Base-by-base conservation (phyloP, 2,888 invertebrate species). In the Mesorhabditis belari region DNA sequence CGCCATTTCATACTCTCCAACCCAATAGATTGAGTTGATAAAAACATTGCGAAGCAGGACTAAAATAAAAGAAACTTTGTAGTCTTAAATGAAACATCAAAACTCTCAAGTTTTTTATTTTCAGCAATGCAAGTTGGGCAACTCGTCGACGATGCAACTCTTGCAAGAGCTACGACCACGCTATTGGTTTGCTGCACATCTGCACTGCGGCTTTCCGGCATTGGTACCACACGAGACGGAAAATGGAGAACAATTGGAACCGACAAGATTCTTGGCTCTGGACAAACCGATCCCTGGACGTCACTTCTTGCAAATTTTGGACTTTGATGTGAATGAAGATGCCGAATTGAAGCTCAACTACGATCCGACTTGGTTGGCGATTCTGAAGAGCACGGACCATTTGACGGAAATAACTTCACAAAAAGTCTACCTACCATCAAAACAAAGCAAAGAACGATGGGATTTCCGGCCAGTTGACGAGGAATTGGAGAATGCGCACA, bases 161-260 rank as follows among this genome's bases (percentile, higher is more conserved):
- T 83, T 98, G 19, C 84, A 87, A 60, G 82, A 85, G 44, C 81
- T 96, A 58, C 87, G 90, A 81, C 98, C 98, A 6, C 84, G 85
- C 0, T 91, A 90, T 83, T 98, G 96, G 95, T 98, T 98, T 84
- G 85, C 94, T 6, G 98, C 94, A 28, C 98, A 99, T 85, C 85
- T 99, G 69, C 98, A 99, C 83, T 91, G 91, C 74, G 91, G 92
- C 83, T 98, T 94, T 85, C 88, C 90, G 12, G 96, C 95, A 0
- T 73, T 91, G 3, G 87, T 96, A 4, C 86, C 87, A 35, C 92
- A 94, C 82, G 64, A 66, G 55, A 57, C 55, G 17, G 29, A 58
- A 17, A 60, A 58, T 17, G 65, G 58, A 4, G 58, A 67, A 12
- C 49, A 62, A 12, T 60, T 67, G 17, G 49, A 61, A 19, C 69